Base-by-base conservation (phyloP, 1,140 invertebrate genomes). In the Drosophila carrolli region DNA sequence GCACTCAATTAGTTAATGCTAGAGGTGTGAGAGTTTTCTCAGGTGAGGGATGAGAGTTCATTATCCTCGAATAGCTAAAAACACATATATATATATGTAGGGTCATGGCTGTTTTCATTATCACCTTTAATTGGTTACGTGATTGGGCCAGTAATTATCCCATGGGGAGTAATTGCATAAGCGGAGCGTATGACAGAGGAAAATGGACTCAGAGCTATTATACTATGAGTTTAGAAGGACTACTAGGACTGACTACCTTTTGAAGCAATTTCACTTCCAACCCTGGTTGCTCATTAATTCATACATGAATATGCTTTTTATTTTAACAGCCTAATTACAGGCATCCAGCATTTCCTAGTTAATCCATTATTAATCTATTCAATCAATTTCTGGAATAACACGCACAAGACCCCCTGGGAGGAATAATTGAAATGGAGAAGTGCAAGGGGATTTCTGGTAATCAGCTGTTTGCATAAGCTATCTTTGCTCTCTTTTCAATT, bases 101-200 rank as follows among this genome's bases (percentile, higher is more conserved):
- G 43, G 43, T 70, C 50, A 57, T 56, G 67, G 63, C 23, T 53
- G 11, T 51, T 47, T 60, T 73, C 54, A 60, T 73, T 73, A 73
- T 73, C 68, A 73, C 47, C 55, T 73, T 61, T 73, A 73, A 73
- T 73, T 73, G 70, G 70, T 73, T 73, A 73, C 70, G 70, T 73
- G 70, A 73, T 73, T 71, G 44, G 37, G 44, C 37, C 29, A 4
- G 11, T n/a, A 70, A 55, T 40, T 41, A 55, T 67, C 41, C 50
- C 48, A 35, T 0, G 11, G 48, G 3, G 63, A 40, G 63, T 48
- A 57, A 70, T 70, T 41, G 61, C 47, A 44, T 47, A 70, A 37
- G 67, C 54, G 35, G 14, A 37, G 46, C 29, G 51, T 43, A 35
- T 66, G 61, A 38, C 44, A 41, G 10, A 29, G 29, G 9, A 29